phyloP scores from a whole-genome alignment of 2,113 vertebrate species.

The Chitala chitala region DNA sequence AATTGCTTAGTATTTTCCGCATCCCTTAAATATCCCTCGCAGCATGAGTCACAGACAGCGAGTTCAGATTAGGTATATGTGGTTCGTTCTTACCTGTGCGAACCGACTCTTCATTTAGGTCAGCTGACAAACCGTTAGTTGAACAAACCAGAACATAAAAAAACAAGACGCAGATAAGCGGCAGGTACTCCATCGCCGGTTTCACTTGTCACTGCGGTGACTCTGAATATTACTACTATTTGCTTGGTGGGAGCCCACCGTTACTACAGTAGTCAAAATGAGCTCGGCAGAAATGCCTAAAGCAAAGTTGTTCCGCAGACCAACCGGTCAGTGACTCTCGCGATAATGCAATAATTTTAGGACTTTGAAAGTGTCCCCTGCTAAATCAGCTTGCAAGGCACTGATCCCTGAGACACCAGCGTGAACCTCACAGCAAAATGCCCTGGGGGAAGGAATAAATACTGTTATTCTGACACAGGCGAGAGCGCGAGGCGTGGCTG shows the following conservation, averaged over 20 bases:
- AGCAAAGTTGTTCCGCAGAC: too few species aligned
- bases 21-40: too few species aligned
- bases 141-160: slow-evolving; percentile 42
- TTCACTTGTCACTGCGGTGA: slow-evolving; percentile 11
- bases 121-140: slow-evolving; percentile 34
- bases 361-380: neutral
- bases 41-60: too few species aligned
- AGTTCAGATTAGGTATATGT: too few species aligned
- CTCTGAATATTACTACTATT: neutral
- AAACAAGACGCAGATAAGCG: slow-evolving; percentile 18
- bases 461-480: slow-evolving; percentile 32
- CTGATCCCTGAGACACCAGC: neutral
- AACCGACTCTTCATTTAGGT: slow-evolving; percentile 38
- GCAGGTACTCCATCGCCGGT: slow-evolving; percentile 50
- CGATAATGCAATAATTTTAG: slow-evolving; percentile 39
- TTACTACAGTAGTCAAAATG: neutral
- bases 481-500: slow-evolving; percentile 46
- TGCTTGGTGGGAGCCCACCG: slow-evolving; percentile 3
- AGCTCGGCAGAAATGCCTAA: neutral
- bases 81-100: slow-evolving; percentile 64
- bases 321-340: slow-evolving; percentile 45
- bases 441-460: slow-evolving; percentile 29
- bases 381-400: neutral
- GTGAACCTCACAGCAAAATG: neutral
- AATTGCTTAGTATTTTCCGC: too few species aligned